Percentiles rank a stretch among this genome's conserved stretches.
Conservation (phyloP, 2,888 invertebrate species). For the Cataglyphis livida region DNA sequence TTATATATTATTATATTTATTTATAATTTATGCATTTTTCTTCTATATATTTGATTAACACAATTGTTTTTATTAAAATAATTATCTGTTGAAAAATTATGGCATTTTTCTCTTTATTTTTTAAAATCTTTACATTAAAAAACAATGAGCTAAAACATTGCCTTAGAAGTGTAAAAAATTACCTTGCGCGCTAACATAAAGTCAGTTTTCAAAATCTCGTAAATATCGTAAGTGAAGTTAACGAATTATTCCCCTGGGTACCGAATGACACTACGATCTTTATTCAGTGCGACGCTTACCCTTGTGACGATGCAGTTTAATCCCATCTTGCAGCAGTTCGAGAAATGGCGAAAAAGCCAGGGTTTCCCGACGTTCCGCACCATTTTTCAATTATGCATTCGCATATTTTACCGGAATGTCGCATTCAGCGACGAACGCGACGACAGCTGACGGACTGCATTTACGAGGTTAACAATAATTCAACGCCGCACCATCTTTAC, state of each 20-base stretch:
- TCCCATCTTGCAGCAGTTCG: constrained; percentile 36
- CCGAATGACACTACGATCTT: constrained; percentile 38
- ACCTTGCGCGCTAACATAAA: not conserved
- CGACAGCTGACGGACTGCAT: constrained; percentile 52
- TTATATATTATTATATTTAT: not conserved
- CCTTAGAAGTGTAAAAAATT: not conserved
- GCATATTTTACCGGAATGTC: constrained; percentile 48
- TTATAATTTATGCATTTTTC: not conserved
- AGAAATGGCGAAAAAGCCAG: constrained; percentile 46
- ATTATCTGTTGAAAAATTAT: not conserved
- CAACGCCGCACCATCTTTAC: constrained; percentile 36
- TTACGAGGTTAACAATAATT: constrained; percentile 54
- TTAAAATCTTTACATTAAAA: not conserved
- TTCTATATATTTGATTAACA: not conserved
- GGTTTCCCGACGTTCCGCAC: constrained; percentile 2
- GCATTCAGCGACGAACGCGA: constrained; percentile 47
- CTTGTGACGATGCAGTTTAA: constrained; percentile 31
- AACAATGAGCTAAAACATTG: too few relatives aligned
- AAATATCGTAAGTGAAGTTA: constrained; percentile 25
- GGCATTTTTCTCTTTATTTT: not conserved
- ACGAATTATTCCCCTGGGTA: constrained; percentile 30
- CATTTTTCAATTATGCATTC: constrained; percentile 61
- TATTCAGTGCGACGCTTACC: constrained; percentile 31
- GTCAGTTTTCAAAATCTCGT: constrained; percentile 2
- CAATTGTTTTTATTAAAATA: not conserved